Evolutionary conservation across 2,113 vertebrate genomes (phyloP), one percentile per base, ranked within the genome.

Genomic region (Lathamus discolor): DNA sequence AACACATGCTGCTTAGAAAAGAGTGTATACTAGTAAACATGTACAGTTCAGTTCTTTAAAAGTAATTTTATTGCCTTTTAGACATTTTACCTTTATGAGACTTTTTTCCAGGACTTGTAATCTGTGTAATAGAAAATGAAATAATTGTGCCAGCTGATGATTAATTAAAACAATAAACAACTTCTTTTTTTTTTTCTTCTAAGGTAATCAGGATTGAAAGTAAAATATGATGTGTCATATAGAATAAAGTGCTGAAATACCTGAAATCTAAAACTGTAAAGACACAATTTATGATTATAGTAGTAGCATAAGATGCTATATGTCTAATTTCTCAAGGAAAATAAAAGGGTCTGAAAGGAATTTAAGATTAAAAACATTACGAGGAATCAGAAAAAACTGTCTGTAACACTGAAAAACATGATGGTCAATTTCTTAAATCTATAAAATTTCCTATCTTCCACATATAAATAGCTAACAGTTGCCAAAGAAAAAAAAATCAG

Each of bases 131-230:
- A 62, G 57, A 31, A 39, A 1, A 1, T 39, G 8, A 35, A 57
- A 90, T 39, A 2, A 31, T 46, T 73, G 48, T 77, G 11, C 5
- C 24, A 49, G 10, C 2, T 68, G 49, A 64, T 57, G 9, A 4
- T 12, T 75, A 73, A 63, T 88, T 88, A 63, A 85, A 89, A 66
- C 8, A 81, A 33, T 25, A 67, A 68, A 23, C 2, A 57, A 1
- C 1, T 37, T 13, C 12, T n/a, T n/a, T 57, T 55, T 55, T 29
- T 19, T 41, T 39, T 12, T 2, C 4, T 55, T 12, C 17, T 0
- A 46, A 77, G 8, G 7, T 10, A 48, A 16, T 18, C 77, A 66
- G 37, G 7, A 70, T 17, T 67, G 39, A 44, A 84, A 84, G 43
- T 46, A 66, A 70, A 83, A 70, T 52, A 91, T 27, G 33, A 10